Evolutionary conservation across 1,140 invertebrate species (phyloP).

Genomic region (Oncopodura yosiiana): DNA sequence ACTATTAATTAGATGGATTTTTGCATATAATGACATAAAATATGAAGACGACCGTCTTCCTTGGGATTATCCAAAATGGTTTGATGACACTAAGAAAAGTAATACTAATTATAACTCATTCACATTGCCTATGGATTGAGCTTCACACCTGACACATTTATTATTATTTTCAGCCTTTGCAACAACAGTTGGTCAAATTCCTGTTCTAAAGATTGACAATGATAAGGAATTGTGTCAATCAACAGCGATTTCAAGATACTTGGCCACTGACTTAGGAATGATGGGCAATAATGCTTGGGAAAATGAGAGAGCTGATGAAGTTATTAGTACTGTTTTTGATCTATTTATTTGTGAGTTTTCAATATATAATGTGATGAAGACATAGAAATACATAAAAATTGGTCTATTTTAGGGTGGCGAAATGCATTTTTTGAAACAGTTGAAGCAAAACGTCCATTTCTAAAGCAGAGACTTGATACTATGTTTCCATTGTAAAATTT

Average conservation of each 20-base stretch:
- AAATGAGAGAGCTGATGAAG: conserved; percentile 35
- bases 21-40: too few relatives aligned
- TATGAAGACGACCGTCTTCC: too few relatives aligned
- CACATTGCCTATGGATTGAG: not conserved
- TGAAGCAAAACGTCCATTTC: too few relatives aligned
- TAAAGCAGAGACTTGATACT: too few relatives aligned
- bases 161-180: conserved; percentile 9
- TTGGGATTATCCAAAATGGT: conserved; percentile 18
- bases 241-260: conserved; percentile 40
- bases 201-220: conserved; percentile 8
- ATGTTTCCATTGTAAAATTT: too few relatives aligned
- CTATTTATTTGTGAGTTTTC: conserved; percentile 11
- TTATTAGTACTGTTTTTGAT: conserved; percentile 17
- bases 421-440: too few relatives aligned
- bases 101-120: not conserved
- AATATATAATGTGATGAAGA: too few relatives aligned
- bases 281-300: conserved; percentile 56
- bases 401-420: too few relatives aligned
- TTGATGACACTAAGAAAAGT: conserved; percentile 8
- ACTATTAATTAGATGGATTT: too few relatives aligned
- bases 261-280: conserved; percentile 56
- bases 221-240: conserved; percentile 16
- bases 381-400: too few relatives aligned
- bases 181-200: conserved; percentile 19
- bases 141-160: not conserved